These are phyloP conservation scores for Lottia gigantea DNA, from an alignment of 2,888 invertebrate species.

Conservation along the genomic window DNA sequence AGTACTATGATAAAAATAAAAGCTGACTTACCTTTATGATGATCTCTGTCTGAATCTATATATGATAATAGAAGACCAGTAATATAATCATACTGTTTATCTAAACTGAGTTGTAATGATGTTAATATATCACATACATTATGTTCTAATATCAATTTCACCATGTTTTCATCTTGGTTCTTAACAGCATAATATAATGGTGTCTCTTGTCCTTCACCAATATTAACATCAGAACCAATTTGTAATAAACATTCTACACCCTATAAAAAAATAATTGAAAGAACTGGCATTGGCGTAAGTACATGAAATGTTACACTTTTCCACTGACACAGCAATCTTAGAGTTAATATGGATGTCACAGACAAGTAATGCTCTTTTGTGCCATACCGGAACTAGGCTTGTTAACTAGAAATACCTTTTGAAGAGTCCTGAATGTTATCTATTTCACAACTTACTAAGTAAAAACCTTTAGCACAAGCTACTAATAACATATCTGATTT, in stretches of 20 bases:
- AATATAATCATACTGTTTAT: conserved; percentile 42
- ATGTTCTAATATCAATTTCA: conserved; percentile 53
- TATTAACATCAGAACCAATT: conserved; percentile 60
- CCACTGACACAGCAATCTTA: no score
- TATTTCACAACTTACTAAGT: conserved; percentile 40
- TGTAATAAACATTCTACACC: conserved; percentile 60
- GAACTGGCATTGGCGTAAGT: no score
- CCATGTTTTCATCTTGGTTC: conserved; percentile 48
- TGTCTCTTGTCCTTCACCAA: conserved; percentile 44
- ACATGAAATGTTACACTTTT: no score
- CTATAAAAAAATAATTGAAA: conserved; percentile 32
- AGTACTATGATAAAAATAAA: no score
- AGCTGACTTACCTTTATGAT: conserved; percentile 26
- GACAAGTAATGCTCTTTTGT: no score
- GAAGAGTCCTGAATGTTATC: no score
- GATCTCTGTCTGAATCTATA: conserved; percentile 50
- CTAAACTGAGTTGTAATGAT: conserved; percentile 47
- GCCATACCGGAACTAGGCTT: no score
- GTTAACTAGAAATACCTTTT: no score
- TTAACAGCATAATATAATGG: conserved; percentile 55
- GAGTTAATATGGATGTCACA: no score
- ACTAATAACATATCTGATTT: conserved; percentile 58
- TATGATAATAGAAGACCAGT: conserved; percentile 54
- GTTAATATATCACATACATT: conserved; percentile 49
- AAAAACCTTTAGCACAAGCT: conserved; percentile 51